Evolutionary conservation across 2,888 invertebrate genomes (phyloP), one percentile per base, ranked within the genome.

Genomic region (Artemia sp.): DNA sequence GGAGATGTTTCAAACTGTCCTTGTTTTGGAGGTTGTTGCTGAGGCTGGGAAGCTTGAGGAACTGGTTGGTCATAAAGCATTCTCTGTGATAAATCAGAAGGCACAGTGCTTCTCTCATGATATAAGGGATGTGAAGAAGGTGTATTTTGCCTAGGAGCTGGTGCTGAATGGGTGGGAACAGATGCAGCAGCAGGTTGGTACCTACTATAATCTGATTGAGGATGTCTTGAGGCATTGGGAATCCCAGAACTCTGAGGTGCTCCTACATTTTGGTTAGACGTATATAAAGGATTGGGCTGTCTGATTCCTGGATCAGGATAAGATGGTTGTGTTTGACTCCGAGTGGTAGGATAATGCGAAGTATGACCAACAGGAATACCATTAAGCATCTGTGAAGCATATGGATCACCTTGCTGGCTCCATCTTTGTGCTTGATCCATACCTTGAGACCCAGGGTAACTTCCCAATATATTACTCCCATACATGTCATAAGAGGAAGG

Each of bases 401-500:
- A 58, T 58, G 64, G 64, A 58, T 58, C 64, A 58, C 24, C 24
- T 24, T 58, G 64, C 64, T 58, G 64, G 24, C 64, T 58, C 64
- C 64, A 58, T 58, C 64, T 58, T 58, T n/a, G n/a, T 58, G 64
- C 64, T 24, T 58, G 64, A 58, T 58, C 64, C 64, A 58, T 19
- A 58, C 14, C 24, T 58, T 58, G 64, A 19, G 64, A 58, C 64
- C 64, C 64, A 19, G 64, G 64, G 10, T 58, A 58, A 58, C 24
- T 58, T 19, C 64, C 24, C 24, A 58, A 58, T 38, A 38, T 38
- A 38, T 38, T 38, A 38, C 38, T 38, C 24, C 64, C 64, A 58
- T 58, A 58, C 64, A 58, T 58, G 64, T 58, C 64, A 58, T 58
- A 58, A 2, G 64, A 58, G 24, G 64, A 58, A 19, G 64, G 64